Base-by-base conservation (phyloP, 1,140 invertebrate genomes). In the Lethrus apterus region DNA sequence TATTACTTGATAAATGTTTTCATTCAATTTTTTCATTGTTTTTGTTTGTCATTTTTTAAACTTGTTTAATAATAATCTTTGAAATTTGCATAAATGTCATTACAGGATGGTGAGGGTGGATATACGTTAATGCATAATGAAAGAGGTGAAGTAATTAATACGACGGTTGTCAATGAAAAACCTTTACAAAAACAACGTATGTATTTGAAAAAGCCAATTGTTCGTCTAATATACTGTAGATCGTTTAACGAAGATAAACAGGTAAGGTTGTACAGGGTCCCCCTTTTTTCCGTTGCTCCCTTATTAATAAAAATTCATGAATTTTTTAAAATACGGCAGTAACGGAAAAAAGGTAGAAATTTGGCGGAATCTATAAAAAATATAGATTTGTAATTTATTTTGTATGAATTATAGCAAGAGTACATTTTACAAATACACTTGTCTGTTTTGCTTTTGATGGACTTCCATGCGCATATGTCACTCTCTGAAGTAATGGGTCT, bases 401-500 rank as follows among this genome's bases (percentile, higher is more conserved):
- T 11, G 42, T 20, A 15, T 17, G 14, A 11, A 10, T 62, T 63
- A 20, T 51, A 83, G 80, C 74, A 80, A 46, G 79, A 81, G 35
- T 84, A 76, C 57, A 56, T 52, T 23, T 71, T 84, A 3, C 67
- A 69, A 19, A 56, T 85, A 29, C 60, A 72, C 36, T 66, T 77
- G 45, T 73, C 75, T 3, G 72, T 78, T 1, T 64, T 85, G 32
- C 59, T 83, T 4, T 62, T 75, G 2, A 79, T 84, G 73, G 81
- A 86, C 62, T 68, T 78, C 19, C 84, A 86, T 68, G 71, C 81
- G 36, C 81, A 85, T 63, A 70, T 75, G 19, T 79, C 75, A 7
- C 63, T 69, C 26, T 77, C 72, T 2, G 84, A 86, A 69, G 80
- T 86, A 14, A 84, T 84, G 72, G 84, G 84, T 13, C 70, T 86